Conservation (phyloP, 2,113 vertebrate genomes). For the Melanerpes aurifrons region DNA sequence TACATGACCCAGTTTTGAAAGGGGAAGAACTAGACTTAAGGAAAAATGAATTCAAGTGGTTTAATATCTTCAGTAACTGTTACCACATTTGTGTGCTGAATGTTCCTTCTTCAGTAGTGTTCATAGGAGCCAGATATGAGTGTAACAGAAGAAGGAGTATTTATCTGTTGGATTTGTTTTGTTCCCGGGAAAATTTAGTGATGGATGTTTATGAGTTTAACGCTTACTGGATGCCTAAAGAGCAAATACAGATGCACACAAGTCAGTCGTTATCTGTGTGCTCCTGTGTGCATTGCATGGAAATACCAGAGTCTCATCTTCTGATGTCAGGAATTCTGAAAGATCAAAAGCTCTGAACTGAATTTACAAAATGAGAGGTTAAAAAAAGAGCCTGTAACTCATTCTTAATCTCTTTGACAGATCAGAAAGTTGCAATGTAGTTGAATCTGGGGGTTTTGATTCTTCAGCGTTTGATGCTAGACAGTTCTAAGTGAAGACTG, state of each 20-base stretch:
- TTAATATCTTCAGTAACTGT: not conserved
- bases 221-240: not conserved
- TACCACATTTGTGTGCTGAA: not conserved
- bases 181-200: not conserved
- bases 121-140: not conserved
- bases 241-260: not conserved
- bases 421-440: not conserved
- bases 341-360: not conserved
- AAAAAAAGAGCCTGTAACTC: rapidly evolving
- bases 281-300: not conserved
- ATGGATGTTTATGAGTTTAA: not conserved
- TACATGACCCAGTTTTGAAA: not conserved
- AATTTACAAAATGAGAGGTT: not conserved
- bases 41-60: not conserved
- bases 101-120: not conserved
- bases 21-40: not conserved
- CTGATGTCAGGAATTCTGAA: not conserved
- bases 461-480: not conserved
- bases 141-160: not conserved
- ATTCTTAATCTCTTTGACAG: not conserved
- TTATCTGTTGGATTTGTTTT: not conserved
- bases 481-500: not conserved
- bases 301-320: rapidly evolving
- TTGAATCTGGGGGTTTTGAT: not conserved
- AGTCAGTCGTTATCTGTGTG: not conserved